Conservation (phyloP, 1,140 invertebrate species). For the Listronotus oregonensis region DNA sequence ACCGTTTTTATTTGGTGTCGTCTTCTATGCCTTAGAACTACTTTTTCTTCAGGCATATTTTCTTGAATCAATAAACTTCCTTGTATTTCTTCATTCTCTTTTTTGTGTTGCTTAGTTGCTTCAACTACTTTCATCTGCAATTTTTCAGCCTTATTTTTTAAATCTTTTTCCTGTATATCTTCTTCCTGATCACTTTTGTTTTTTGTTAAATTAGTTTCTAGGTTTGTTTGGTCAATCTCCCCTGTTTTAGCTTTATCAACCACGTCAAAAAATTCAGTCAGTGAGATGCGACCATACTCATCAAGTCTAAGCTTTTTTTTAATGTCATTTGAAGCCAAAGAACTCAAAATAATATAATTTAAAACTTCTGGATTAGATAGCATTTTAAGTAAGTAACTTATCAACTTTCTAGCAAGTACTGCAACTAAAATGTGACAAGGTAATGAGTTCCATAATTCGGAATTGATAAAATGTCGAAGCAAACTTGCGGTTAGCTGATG, state of each 20-base stretch:
- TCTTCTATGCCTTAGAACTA: slow-evolving; percentile 12
- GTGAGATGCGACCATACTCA: slow-evolving; percentile 36
- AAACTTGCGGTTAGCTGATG: slow-evolving; percentile 62
- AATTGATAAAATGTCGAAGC: slow-evolving; percentile 66
- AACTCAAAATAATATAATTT: slow-evolving; percentile 58
- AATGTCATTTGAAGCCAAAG: slow-evolving; percentile 32
- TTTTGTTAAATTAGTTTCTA: too few relatives aligned
- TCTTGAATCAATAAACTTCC: not conserved
- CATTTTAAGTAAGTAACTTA: slow-evolving; percentile 57
- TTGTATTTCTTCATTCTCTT: not conserved
- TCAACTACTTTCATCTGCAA: slow-evolving; percentile 12
- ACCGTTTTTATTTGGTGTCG: not conserved
- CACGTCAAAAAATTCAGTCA: slow-evolving; percentile 53
- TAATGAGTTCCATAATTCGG: slow-evolving; percentile 69
- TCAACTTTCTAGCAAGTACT: slow-evolving; percentile 64
- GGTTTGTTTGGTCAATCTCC: slow-evolving; percentile 11
- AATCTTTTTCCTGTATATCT: slow-evolving; percentile 11
- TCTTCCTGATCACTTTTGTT: not conserved
- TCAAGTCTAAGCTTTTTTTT: slow-evolving; percentile 39
- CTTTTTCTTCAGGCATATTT: not conserved
- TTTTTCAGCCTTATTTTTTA: slow-evolving; percentile 5
- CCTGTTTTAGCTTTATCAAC: slow-evolving; percentile 52
- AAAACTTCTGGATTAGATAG: slow-evolving; percentile 60
- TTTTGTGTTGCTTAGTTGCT: slow-evolving; percentile 2
- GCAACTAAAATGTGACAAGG: slow-evolving; percentile 66